Evolutionary conservation across 2,113 vertebrate genomes (phyloP), one percentile per base, ranked within the genome.

Genomic region (Lycaon pictus): DNA sequence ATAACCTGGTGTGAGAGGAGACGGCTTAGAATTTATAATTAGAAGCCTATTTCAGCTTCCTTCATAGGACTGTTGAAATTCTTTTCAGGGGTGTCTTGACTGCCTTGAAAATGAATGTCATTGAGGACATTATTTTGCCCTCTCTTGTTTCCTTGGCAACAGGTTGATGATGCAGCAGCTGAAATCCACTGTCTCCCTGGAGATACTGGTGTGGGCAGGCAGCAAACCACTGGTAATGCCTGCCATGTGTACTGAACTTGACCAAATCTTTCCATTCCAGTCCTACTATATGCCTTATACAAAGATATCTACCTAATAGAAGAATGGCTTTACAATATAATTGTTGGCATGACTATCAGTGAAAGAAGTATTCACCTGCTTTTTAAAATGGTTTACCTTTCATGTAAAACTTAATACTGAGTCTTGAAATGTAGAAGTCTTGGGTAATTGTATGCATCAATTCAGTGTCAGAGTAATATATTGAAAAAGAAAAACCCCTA

Each of bases 111-210:
- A 88, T 98, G 98, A 98, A 98, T 99, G 98, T 98, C 98, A 99
- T 98, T 98, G 98, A 99, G 98, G 97, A 97, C 86, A 77, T 98
- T 98, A 94, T 97, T 72, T 91, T 90, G 95, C 98, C 98, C 98
- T 98, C 90, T 98, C 98, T 97, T 96, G 99, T 99, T 99, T 98
- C 99, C 99, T 98, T 99, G 99, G 98, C 98, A 99, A 99, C 99
- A 98, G 98, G 98, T 98, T 98, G 98, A 98, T 98, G 98, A 99
- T 99, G 98, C 97, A 98, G 98, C 97, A 98, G 97, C 98, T 98
- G 97, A 98, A 99, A 98, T 98, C 98, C 98, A 98, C 98, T 98
- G 98, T 99, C 98, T 98, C 99, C 96, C 95, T 98, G 98, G 98
- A 98, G 98, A 99, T 98, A 93, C 96, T 98, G 97, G 97, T 98